Base-by-base conservation (phyloP, 2,888 invertebrate species). In the Drosophila formosana region DNA sequence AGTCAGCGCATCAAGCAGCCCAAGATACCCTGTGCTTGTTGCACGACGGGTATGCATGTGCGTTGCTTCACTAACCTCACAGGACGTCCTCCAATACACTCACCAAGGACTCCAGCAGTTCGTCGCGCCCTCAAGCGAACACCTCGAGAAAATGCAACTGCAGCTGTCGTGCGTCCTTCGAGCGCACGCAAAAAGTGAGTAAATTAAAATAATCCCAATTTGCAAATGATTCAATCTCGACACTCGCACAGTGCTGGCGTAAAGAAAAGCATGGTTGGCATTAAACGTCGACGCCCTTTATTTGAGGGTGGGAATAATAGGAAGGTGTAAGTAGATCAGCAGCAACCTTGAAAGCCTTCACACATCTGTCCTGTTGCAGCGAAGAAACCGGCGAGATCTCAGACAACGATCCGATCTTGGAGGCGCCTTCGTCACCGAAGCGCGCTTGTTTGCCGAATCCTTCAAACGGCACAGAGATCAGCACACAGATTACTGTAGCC, bases 11-110 rank as follows among this genome's bases (percentile, higher is more conserved):
- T n/a, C 3, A 56, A 11, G 45, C 6, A 13, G 6, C 5, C 13
- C 25, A 8, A 9, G 9, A 3, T 23, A 45, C 55, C 55, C 32
- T 56, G 55, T 56, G 6, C 0, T 4, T 34, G 25, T 3, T 56
- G 55, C 25, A 5, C 9, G 6, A 45, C 55, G 41, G 55, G 43
- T 8, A 30, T 43, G 43, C 55, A 55, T 4, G 32, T 43, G 30
- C 55, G 55, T n/a, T 32, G 23, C 3, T 45, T 2, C 13, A 45
- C 32, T 2, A 11, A 8, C 9, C 7, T 56, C n/a, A 13, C 6
- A 5, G 45, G 45, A 4, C 45, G 55, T n/a, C 55, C 45, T 3
- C 34, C 34, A 4, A 3, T 56, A 45, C 55, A 56, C 13, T 13
- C 55, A 0, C 25, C 55, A 7, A 32, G 25, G 3, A 0, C 25